Evolutionary conservation across 92 coral and sea anemone genomes (phyloP), one percentile per base, ranked within the genome.

Genomic region (Nematostella vectensis): DNA sequence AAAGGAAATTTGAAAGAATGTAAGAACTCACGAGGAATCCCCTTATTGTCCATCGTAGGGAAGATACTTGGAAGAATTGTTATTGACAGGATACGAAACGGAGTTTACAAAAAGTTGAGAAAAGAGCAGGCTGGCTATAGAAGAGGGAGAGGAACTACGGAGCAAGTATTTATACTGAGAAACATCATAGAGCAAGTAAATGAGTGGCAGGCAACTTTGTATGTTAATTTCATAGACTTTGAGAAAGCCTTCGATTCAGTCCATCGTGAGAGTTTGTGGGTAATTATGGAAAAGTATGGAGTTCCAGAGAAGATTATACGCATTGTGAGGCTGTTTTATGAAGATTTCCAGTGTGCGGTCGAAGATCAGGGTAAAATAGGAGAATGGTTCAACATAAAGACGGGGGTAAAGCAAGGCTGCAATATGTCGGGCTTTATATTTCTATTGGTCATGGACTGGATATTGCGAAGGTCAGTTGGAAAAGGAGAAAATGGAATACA

Each of bases 171-270:
- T 36, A 33, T 55, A 12, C 64, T 72, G 50, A 36, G 59, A 23
- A 72, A 72, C 25, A 54, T 65, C 37, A 44, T 64, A 2, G 59
- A 63, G 57, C 74, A 56, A 51, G 68, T 65, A 2, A 73, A 55
- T 16, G 58, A 72, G 33, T 65, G 80, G 72, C 57, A 64, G 25
- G 74, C 67, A 45, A 74, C 59, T 13, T 42, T 66, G 45, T 66
- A 55, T 12, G 17, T 58, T 23, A 54, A 49, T 44, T 50, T 74
- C 37, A 50, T 52, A 57, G 75, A 66, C 62, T 67, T 74, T 66
- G 62, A 51, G n/a, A n/a, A n/a, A n/a, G n/a, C n/a, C n/a, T n/a
- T n/a, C n/a, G n/a, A n/a, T n/a, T n/a, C n/a, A n/a, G n/a, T n/a
- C n/a, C n/a, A n/a, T n/a, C n/a, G n/a, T n/a, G n/a, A n/a, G n/a